phyloP scores from a whole-genome alignment of 2,797 vertebrate species.

The Cossypha dichroa region DNA sequence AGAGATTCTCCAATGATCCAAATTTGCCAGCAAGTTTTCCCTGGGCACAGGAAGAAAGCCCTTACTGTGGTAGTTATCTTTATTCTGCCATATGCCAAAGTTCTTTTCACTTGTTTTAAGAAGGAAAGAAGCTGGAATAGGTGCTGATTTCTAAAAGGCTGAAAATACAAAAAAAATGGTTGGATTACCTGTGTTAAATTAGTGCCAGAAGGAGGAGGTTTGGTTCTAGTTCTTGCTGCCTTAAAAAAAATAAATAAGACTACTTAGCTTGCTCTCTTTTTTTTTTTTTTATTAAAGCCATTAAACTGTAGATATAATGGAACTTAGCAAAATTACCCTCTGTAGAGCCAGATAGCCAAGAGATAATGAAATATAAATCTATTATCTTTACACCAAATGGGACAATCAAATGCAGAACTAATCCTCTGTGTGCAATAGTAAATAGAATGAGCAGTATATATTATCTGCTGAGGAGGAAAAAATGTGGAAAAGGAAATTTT shows the following conservation, averaged over 20 bases:
- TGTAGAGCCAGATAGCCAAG: background rate
- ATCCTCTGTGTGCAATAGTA: background rate
- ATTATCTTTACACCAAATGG: background rate
- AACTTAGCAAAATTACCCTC: background rate
- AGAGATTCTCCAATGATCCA: background rate
- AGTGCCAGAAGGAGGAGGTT: background rate
- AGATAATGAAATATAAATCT: background rate
- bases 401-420: background rate
- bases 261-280: background rate
- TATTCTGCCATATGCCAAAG: fast-evolving
- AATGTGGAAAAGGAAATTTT: background rate
- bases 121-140: background rate
- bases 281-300: background rate
- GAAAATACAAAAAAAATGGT: background rate
- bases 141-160: background rate
- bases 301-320: background rate
- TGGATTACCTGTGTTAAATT: background rate
- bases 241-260: background rate
- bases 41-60: background rate
- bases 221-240: background rate
- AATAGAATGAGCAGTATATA: background rate
- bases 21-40: background rate
- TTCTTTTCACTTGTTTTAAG: background rate
- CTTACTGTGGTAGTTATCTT: background rate
- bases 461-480: background rate